Base-by-base conservation (phyloP, 2,113 vertebrate genomes). In the Hiodon alosoides region DNA sequence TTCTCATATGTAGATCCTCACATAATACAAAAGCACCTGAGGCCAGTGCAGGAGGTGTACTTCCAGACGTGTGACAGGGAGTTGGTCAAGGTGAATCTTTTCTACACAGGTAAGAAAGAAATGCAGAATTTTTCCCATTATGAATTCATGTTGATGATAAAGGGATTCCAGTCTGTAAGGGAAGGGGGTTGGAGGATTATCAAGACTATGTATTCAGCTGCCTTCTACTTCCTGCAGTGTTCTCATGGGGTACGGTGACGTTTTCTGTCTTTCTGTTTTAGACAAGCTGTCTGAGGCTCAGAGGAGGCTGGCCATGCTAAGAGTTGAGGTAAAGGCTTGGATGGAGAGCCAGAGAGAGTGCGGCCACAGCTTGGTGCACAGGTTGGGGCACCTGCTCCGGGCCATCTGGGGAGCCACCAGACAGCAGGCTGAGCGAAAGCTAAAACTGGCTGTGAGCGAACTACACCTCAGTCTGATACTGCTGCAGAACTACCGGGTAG, bases 401-500 rank as follows among this genome's bases (percentile, higher is more conserved):
- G 69, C 51, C 10, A 69, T 71, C 7, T 73, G 66, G 62, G 50
- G 47, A 31, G 16, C 70, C 55, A 11, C 64, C 47, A 74, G 31
- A 74, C 69, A 16, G n/a, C 68, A 80, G 57, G 75, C 65, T 5
- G 31, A 79, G 71, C 80, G 82, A 11, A 74, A 80, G 61, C 78
- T 84, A 50, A 86, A 80, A 74, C 80, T 80, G 73, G 84, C 81
- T 67, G 76, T 86, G 60, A 82, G 81, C 47, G 84, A 86, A 54
- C 66, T 86, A 17, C 78, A 86, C 74, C 80, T 83, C 59, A 81
- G 80, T 65, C 73, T 86, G 71, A 66, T 79, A 7, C 80, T 83
- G 74, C 81, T 86, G 68, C 85, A 86, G 64, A 83, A 79, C 58
- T 86, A 84, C 78, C 84, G 83, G 85, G 85, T 84, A 53, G 6